Percentiles rank a stretch among this genome's conserved stretches.
phyloP scores from a whole-genome alignment of 1,140 invertebrate genomes.

The Condylostylus longicornis region DNA sequence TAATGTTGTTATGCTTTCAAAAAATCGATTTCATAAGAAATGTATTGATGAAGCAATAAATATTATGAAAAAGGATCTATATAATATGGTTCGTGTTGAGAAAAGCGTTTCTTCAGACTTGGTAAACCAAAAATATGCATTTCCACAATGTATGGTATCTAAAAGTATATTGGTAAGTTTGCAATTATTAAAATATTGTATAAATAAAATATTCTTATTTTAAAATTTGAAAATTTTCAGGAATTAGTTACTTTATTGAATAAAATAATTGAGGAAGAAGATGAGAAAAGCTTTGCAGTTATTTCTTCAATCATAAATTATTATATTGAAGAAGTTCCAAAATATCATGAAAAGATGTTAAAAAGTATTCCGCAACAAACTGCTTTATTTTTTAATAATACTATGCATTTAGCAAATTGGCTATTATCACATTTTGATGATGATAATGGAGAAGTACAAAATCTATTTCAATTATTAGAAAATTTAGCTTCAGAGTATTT shows the following conservation, averaged over 20 bases:
- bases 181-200: neutral
- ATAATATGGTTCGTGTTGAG: slow-evolving; percentile 51
- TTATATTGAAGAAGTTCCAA: slow-evolving; percentile 60
- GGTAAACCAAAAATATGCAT: slow-evolving; percentile 18
- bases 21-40: slow-evolving; percentile 59
- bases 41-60: slow-evolving; percentile 51
- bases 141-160: slow-evolving; percentile 48
- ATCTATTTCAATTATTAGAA: too few relatives aligned
- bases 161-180: slow-evolving; percentile 26
- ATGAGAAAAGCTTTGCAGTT: slow-evolving; percentile 44
- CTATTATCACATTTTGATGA: too few relatives aligned
- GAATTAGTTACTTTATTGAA: slow-evolving; percentile 56
- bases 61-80: slow-evolving; percentile 69
- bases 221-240: slow-evolving; percentile 20
- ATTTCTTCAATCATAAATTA: slow-evolving; percentile 57
- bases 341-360: slow-evolving; percentile 61
- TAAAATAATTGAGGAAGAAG: slow-evolving; percentile 48
- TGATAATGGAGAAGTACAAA: too few relatives aligned
- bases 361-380: slow-evolving; percentile 67
- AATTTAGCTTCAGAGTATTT: too few relatives aligned
- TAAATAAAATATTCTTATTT: neutral
- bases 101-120: slow-evolving; percentile 29
- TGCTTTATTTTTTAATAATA: slow-evolving; percentile 89
- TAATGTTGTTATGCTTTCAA: slow-evolving; percentile 63
- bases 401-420: slow-evolving; percentile 68